phyloP scores from a whole-genome alignment of 2,797 vertebrate genomes.

The Lithobates sylvaticus region DNA sequence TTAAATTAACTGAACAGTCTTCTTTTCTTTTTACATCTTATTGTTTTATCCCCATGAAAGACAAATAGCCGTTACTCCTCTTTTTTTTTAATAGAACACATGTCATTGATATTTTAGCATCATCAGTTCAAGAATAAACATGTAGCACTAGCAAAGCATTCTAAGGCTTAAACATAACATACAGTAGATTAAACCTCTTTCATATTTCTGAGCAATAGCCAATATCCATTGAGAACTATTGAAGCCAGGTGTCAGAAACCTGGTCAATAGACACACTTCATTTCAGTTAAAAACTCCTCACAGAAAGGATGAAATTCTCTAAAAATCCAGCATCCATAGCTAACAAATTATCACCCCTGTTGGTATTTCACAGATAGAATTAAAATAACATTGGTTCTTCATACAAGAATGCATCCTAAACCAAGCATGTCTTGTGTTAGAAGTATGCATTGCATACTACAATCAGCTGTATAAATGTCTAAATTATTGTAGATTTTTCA shows the following conservation, averaged over 20 bases:
- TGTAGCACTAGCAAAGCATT: neutral
- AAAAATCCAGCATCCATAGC: conserved; percentile 12
- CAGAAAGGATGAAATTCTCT: conserved; percentile 24
- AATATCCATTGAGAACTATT: conserved; percentile 27
- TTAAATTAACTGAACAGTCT: too few species aligned
- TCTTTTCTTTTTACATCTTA: too few species aligned
- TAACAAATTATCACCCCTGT: conserved; percentile 9
- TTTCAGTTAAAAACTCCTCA: conserved; percentile 21
- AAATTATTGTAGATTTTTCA: conserved; percentile 23
- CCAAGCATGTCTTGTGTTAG: conserved; percentile 25
- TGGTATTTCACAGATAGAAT: conserved; percentile 42
- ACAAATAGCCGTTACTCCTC: neutral
- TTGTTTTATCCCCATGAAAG: neutral
- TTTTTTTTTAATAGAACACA: neutral
- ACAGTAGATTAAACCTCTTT: conserved; percentile 2
- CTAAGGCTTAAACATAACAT: conserved; percentile 8
- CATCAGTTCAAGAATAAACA: conserved; percentile 18
- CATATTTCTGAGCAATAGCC: conserved; percentile 16
- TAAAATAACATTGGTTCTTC: conserved; percentile 46
- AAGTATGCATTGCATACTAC: conserved; percentile 32
- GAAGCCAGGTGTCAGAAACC: conserved; percentile 25
- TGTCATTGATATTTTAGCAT: neutral
- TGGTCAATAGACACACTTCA: conserved; percentile 28
- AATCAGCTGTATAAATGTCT: conserved; percentile 21
- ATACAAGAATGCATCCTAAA: conserved; percentile 33